phyloP scores from a whole-genome alignment of 2,113 vertebrate species.

The Rhinolophus ferrumequinum region DNA sequence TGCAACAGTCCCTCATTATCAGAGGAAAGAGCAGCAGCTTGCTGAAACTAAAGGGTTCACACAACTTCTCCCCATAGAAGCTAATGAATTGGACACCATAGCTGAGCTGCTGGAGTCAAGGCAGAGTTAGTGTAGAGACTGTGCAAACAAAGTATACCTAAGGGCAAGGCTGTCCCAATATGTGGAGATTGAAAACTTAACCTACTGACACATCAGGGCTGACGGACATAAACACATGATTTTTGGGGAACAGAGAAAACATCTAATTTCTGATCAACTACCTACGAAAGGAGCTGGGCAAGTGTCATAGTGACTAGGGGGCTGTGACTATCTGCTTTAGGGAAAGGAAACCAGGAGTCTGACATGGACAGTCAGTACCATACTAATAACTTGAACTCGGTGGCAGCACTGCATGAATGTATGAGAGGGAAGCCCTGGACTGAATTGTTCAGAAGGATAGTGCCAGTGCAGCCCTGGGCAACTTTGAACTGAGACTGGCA shows the following conservation, averaged over 20 bases:
- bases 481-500: not conserved
- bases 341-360: not conserved
- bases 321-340: not conserved
- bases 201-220: no score
- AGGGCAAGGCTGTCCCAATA: not conserved
- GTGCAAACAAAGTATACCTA: no score
- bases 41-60: not conserved
- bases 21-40: not conserved
- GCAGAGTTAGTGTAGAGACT: not conserved
- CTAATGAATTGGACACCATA: not conserved
- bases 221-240: not conserved
- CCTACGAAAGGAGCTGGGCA: not conserved
- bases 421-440: not conserved
- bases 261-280: not conserved
- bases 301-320: not conserved
- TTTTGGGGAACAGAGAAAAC: not conserved
- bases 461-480: no score
- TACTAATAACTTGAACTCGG: not conserved
- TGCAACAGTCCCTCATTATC: no score
- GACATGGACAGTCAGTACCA: not conserved
- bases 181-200: not conserved
- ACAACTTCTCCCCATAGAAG: not conserved
- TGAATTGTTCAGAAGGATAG: rapidly evolving
- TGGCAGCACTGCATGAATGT: no score
- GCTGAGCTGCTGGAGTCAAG: not conserved